Evolutionary conservation across 2,888 invertebrate species (phyloP).

Genomic region (Oscheius sp.): DNA sequence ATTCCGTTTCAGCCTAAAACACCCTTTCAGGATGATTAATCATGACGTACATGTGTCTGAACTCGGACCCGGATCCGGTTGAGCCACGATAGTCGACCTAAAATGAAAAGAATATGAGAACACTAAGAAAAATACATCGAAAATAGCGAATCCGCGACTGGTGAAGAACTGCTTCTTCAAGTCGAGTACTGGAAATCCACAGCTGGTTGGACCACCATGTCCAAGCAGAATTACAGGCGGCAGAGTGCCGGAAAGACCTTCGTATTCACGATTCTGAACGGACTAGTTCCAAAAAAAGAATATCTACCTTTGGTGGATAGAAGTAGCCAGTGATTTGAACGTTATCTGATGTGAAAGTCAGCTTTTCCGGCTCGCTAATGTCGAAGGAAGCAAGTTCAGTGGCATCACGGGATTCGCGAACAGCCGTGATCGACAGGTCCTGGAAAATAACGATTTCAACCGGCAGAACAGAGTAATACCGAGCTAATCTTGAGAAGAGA

Average conservation of each 20-base stretch:
- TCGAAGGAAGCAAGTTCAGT: conserved; percentile 61
- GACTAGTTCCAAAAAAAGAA: background rate
- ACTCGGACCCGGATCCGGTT: conserved; percentile 74
- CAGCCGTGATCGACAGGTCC: conserved; percentile 14
- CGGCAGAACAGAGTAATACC: background rate
- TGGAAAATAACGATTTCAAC: background rate
- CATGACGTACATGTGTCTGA: conserved; percentile 72
- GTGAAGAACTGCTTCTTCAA: conserved; percentile 73
- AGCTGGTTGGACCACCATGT: conserved; percentile 76
- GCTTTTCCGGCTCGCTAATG: conserved; percentile 73
- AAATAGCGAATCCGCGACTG: conserved; percentile 74
- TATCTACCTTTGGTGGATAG: conserved; percentile 72
- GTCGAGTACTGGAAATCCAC: conserved; percentile 68
- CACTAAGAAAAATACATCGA: conserved; percentile 42
- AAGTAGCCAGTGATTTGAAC: conserved; percentile 55
- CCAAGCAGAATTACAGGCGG: conserved; percentile 75
- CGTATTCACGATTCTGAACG: conserved; percentile 72
- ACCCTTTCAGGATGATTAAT: background rate
- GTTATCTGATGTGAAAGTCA: conserved; percentile 69
- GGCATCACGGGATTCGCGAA: conserved; percentile 47
- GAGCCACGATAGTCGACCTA: conserved; percentile 75
- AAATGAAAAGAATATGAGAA: conserved; percentile 59
- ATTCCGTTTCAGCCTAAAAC: conserved; percentile 62
- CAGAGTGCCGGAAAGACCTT: conserved; percentile 63
- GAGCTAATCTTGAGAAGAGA: conserved; percentile 67